Base-by-base conservation (phyloP, 1,140 invertebrate species). In the Macrosteles quadrilineatus region DNA sequence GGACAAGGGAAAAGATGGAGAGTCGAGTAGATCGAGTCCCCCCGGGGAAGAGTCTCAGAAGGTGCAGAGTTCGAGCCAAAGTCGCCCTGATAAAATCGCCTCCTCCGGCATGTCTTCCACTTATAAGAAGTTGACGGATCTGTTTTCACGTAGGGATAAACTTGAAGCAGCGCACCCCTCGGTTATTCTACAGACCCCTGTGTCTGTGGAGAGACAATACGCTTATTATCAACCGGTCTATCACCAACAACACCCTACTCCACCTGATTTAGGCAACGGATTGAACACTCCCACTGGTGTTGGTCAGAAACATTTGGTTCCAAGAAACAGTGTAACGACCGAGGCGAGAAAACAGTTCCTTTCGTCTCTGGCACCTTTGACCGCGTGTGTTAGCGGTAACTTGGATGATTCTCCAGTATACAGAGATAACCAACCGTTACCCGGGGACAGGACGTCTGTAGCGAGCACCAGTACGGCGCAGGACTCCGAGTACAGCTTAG, bases 331-430 rank as follows among this genome's bases (percentile, higher is more conserved):
- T 32, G 72, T 79, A 53, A 81, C 80, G 14, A 79, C 78, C 0
- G 83, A 85, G 68, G 84, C 85, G 2, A 84, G 90, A 57, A 86
- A 88, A 65, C 91, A 92, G 76, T 91, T 93, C 74, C 75, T 93
- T 14, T 87, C 90, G 0, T 91, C 89, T 1, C 75, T 92, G 27
- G 90, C 90, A 0, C 90, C 91, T 1, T 78, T 91, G 29, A 88
- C 88, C 0, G 88, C 90, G 0, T 92, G 90, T 72, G 90, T 92
- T 12, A 73, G 73, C 29, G 72, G 75, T 14, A 65, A 73, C 55
- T 11, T 74, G 6, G 71, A 76, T 11, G 19, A 68, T 40, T 43
- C 68, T 0, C 43, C 66, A 1, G 72, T 23, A 4, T 31, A 29
- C 30, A 45, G 62, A 59, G 68, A 69, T 12, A 64, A 40, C 25